Evolutionary conservation across 2,113 vertebrate species (phyloP).

Genomic region (Pavo muticus): DNA sequence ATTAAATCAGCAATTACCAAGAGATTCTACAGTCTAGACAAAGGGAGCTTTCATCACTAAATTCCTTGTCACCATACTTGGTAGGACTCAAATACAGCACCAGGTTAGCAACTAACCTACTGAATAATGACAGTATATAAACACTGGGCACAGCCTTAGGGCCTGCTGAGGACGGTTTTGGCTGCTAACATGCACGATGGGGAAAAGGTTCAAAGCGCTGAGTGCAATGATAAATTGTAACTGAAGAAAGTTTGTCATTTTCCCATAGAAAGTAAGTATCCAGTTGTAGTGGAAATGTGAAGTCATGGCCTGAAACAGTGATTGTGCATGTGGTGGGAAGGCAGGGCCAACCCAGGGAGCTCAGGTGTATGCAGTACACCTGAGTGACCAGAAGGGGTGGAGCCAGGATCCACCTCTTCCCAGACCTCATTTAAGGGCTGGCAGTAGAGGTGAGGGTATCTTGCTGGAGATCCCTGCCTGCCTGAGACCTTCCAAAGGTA

Average conservation of each 20-base stretch:
- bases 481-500: too few species aligned
- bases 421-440: too few species aligned
- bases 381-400: too few species aligned
- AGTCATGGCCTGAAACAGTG: too few species aligned
- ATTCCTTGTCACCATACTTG: background rate
- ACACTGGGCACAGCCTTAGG: background rate
- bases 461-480: too few species aligned
- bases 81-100: background rate
- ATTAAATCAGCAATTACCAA: background rate
- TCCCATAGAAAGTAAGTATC: background rate
- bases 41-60: background rate
- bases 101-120: background rate
- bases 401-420: too few species aligned
- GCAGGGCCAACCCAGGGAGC: too few species aligned
- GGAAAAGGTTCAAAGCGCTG: background rate
- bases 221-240: background rate
- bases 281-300: background rate
- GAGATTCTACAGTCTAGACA: background rate
- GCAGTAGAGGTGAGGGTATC: too few species aligned
- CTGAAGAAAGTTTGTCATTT: background rate
- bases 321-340: too few species aligned
- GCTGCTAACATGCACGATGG: accelerated
- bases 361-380: too few species aligned
- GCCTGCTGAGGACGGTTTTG: background rate
- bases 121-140: background rate